Base-by-base conservation (phyloP, 2,888 invertebrate genomes). In the Drosophila limbata region DNA sequence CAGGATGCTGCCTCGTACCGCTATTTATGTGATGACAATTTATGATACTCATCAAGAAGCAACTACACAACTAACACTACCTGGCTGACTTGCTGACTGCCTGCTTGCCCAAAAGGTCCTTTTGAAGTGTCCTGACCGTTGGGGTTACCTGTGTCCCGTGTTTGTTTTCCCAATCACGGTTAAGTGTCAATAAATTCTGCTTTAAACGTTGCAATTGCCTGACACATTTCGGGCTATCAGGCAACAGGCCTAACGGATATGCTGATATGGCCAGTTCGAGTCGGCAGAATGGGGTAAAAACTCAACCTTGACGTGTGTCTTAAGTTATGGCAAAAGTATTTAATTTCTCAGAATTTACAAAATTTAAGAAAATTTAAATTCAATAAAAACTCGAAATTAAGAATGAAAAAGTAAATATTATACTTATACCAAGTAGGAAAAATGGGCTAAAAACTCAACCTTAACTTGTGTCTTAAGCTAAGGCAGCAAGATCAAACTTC, bases 11-110 rank as follows among this genome's bases (percentile, higher is more conserved):
- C 25, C 71, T 73, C 48, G 65, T 60, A 67, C 71, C 75, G 80
- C 79, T 90, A 90, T 90, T 90, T 90, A 90, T 90, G 90, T 67
- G 90, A 90, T 90, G 91, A 90, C 89, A 70, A 67, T 81, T 90
- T 87, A 81, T 90, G 90, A 90, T 90, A 90, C 85, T 44, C 73
- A 74, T 76, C 74, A 73, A 59, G 25, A 52, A 21, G 42, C 15
- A 13, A 47, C 72, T 82, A 74, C 77, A 74, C 74, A 15, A 13
- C 74, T 73, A 69, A 37, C 37, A 35, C 48, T 52, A 42, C 28
- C 56, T 19, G 53, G 8, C 31, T 19, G 42, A 4, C 19, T 42
- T 17, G 19, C 19, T 44, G 42, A 13, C 19, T 19, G 31, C 28
- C 17, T 5, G 33, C 8, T 6, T 21, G 13, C 17, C 11, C 40